These are phyloP conservation scores for Aplocera efformata DNA, from an alignment of 2,888 invertebrate genomes.

Conservation along the genomic window DNA sequence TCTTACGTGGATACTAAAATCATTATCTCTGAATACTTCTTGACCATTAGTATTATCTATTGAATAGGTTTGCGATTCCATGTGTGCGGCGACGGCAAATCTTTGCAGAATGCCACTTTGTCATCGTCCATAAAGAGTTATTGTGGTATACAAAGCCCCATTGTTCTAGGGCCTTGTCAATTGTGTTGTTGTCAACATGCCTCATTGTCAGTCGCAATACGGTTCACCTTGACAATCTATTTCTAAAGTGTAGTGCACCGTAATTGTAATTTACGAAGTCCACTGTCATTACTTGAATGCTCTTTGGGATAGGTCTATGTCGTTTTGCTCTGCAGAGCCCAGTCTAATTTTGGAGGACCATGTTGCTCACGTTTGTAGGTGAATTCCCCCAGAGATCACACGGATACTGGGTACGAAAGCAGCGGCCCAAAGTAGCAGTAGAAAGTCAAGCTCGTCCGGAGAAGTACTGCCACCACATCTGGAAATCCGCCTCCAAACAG, in stretches of 20 bases:
- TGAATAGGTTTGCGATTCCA: constrained; percentile 22
- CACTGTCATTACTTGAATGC: not conserved
- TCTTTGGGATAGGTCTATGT: no score
- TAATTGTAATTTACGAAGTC: not conserved
- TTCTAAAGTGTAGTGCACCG: constrained; percentile 19
- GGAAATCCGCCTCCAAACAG: no score
- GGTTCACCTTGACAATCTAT: constrained; percentile 46
- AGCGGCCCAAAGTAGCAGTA: no score
- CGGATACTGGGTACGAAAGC: no score
- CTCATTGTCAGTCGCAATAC: constrained; percentile 33
- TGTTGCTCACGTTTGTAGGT: no score
- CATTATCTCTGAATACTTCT: constrained; percentile 15
- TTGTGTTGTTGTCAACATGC: constrained; percentile 53
- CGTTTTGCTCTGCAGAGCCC: no score
- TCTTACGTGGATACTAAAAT: constrained; percentile 4
- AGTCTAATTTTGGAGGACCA: no score
- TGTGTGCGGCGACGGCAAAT: constrained; percentile 55
- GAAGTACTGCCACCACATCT: no score
- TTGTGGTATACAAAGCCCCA: constrained; percentile 60
- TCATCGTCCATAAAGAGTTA: constrained; percentile 63
- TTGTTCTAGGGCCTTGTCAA: constrained; percentile 64
- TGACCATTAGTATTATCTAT: constrained; percentile 12
- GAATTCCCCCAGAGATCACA: no score
- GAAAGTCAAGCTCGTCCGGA: no score
- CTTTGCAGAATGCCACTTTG: constrained; percentile 67